phyloP scores from a whole-genome alignment of 2,888 invertebrate genomes.

The Thereva nobilitata region DNA sequence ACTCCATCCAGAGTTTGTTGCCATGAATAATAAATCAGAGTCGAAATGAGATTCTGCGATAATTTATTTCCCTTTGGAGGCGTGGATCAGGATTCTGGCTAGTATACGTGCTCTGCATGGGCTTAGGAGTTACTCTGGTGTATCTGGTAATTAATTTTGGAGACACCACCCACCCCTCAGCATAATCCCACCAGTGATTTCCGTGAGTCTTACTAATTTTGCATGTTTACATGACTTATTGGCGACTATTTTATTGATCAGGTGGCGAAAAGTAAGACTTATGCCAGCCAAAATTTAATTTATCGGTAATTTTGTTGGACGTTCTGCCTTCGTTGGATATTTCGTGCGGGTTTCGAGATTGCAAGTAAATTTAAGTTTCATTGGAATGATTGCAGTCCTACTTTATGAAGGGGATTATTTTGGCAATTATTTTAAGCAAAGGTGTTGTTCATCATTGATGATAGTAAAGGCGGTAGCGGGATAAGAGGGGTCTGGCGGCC shows the following conservation, averaged over 20 bases:
- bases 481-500: no score
- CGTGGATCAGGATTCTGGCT: constrained; percentile 19
- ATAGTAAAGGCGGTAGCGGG: no score
- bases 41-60: constrained; percentile 40
- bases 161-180: constrained; percentile 12
- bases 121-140: constrained; percentile 6
- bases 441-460: no score
- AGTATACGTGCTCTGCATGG: constrained; percentile 32
- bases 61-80: constrained; percentile 39
- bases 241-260: constrained; percentile 34
- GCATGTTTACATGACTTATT: constrained; percentile 33
- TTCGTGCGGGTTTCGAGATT: no score
- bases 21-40: constrained; percentile 41
- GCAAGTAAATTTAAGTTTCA: no score
- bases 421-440: no score
- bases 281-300: no score
- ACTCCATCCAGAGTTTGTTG: constrained; percentile 35
- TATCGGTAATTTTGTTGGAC: no score
- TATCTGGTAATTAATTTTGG: constrained; percentile 32
- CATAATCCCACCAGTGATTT: constrained; percentile 12
- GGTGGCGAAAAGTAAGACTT: background rate
- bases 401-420: no score
- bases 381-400: no score
- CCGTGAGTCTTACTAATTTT: constrained; percentile 32
- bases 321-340: no score